Conservation (phyloP, 2,888 invertebrate genomes). For the Venusia cambrica region DNA sequence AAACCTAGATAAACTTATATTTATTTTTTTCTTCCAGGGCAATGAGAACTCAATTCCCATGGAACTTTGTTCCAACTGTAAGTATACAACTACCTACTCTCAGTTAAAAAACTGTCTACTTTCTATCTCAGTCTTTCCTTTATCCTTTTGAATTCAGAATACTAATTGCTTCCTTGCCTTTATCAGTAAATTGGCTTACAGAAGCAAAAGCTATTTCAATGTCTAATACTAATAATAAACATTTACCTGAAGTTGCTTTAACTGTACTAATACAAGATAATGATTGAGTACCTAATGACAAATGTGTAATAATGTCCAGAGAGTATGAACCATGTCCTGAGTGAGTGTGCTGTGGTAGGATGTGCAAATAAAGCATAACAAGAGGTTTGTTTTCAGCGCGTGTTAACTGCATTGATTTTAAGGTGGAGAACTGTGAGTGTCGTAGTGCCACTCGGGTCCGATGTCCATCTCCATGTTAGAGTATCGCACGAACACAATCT, state of each 20-base stretch:
- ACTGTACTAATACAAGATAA: slow-evolving; percentile 19
- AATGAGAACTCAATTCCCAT: slow-evolving; percentile 97
- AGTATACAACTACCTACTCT: slow-evolving; percentile 69
- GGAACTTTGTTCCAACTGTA: slow-evolving; percentile 98
- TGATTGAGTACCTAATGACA: slow-evolving; percentile 9
- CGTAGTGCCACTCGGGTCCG: slow-evolving; percentile 72
- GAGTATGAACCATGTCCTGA: slow-evolving; percentile 13
- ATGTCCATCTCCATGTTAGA: slow-evolving; percentile 74
- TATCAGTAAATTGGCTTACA: slow-evolving; percentile 45
- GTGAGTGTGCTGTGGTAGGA: slow-evolving; percentile 37
- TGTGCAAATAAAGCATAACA: slow-evolving; percentile 68
- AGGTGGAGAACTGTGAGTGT: slow-evolving; percentile 82
- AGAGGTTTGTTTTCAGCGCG: slow-evolving; percentile 80
- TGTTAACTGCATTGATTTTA: slow-evolving; percentile 82
- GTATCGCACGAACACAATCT: slow-evolving; percentile 66
- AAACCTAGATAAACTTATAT: too few species aligned
- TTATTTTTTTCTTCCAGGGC: slow-evolving; percentile 84
- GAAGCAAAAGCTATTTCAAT: slow-evolving; percentile 31
- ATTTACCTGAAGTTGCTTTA: slow-evolving; percentile 27
- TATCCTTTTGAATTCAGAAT: slow-evolving; percentile 40
- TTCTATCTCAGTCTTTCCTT: slow-evolving; percentile 31
- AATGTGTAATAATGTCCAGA: slow-evolving; percentile 18
- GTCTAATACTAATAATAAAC: slow-evolving; percentile 25
- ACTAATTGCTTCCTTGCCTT: slow-evolving; percentile 53
- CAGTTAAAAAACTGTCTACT: slow-evolving; percentile 14